These are phyloP conservation scores for Bactericera cockerelli DNA, from an alignment of 1,140 invertebrate genomes.

Conservation along the genomic window DNA sequence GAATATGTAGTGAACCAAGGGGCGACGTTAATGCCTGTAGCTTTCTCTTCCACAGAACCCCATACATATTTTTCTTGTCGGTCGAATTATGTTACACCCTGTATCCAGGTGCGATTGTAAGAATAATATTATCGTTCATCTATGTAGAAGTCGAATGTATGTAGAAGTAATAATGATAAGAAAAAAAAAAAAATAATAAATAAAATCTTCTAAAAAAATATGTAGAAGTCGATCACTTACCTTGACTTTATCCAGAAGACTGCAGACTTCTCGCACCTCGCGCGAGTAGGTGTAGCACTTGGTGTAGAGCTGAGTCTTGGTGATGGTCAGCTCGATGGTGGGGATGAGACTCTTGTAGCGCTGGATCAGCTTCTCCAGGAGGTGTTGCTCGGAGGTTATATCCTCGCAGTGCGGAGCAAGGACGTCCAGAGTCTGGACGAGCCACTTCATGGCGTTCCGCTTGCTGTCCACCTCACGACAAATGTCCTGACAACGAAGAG, in stretches of 20 bases:
- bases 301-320: constrained; percentile 78
- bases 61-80: too few species aligned
- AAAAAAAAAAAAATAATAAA: too few species aligned
- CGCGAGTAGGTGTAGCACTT: constrained; percentile 82
- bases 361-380: constrained; percentile 63
- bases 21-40: too few species aligned
- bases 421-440: constrained; percentile 76
- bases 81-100: too few species aligned
- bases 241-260: constrained; percentile 1
- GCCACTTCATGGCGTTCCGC: constrained; percentile 85
- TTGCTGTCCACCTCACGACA: constrained; percentile 77
- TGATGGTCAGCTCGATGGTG: constrained; percentile 78
- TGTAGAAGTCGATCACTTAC: background rate
- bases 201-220: too few species aligned
- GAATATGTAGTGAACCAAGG: too few species aligned
- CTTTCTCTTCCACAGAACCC: too few species aligned
- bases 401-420: constrained; percentile 55
- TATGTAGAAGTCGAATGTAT: too few species aligned
- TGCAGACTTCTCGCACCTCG: constrained; percentile 61
- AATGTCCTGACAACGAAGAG: constrained; percentile 44
- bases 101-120: too few species aligned
- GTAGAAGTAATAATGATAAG: too few species aligned
- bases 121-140: too few species aligned
- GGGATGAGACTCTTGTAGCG: constrained; percentile 83
- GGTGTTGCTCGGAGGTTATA: constrained; percentile 56